Evolutionary conservation across 35 echinoderm and acorn worm genomes (phyloP).

Genomic region (Heliocidaris erythrogramma): DNA sequence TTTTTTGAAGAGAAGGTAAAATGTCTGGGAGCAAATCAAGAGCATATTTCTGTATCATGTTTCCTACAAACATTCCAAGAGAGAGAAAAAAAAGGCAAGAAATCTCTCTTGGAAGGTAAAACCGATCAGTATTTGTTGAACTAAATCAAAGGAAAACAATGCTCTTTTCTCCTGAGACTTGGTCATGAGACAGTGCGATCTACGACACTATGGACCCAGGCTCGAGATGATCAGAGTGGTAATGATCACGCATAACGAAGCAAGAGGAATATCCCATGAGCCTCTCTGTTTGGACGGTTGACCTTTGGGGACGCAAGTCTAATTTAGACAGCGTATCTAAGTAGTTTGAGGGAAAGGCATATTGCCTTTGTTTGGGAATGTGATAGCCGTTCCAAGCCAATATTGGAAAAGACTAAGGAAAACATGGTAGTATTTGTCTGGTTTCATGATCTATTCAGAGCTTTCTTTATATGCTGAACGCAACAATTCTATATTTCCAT

Average conservation of each 20-base stretch:
- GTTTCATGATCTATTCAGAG: not conserved
- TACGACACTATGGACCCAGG: not conserved
- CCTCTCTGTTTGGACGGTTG: not conserved
- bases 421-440: not conserved
- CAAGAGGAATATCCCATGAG: not conserved
- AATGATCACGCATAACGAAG: not conserved
- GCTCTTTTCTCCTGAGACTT: not conserved
- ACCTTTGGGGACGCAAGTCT: not conserved
- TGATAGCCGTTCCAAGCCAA: not conserved
- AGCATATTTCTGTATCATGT: no score
- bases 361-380: not conserved
- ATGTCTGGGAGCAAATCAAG: no score
- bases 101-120: not conserved
- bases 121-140: not conserved
- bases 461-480: not conserved
- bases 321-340: not conserved
- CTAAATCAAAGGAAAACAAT: not conserved
- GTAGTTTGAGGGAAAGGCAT: not conserved
- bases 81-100: not conserved
- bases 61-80: no score
- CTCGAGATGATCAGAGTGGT: not conserved
- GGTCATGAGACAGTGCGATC: not conserved
- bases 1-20: no score
- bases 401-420: not conserved
- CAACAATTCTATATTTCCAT: not conserved